Percentiles rank a stretch among this genome's conserved stretches.
Evolutionary conservation across 2,113 vertebrate genomes (phyloP).

Genomic region (Melanerpes formicivorus): DNA sequence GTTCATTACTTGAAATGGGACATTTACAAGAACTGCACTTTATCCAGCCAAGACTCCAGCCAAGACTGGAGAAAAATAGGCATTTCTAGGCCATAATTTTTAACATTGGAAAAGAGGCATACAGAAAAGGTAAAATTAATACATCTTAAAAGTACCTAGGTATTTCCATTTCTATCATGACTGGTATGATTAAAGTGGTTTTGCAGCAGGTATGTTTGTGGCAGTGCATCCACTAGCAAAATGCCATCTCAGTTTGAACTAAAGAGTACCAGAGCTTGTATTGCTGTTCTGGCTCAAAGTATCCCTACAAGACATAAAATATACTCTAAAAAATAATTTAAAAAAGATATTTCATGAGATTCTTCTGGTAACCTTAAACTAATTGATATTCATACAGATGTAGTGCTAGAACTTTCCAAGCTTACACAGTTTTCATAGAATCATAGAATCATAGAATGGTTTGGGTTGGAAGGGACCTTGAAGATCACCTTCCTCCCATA

Average conservation of each 20-base stretch:
- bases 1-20: not conserved
- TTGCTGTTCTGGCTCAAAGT: not conserved
- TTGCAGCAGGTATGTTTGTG: not conserved
- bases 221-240: not conserved
- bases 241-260: not conserved
- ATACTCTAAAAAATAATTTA: not conserved
- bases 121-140: not conserved
- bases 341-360: not conserved
- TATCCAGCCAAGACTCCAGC: not conserved
- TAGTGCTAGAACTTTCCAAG: not conserved
- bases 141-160: not conserved
- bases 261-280: not conserved
- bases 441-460: too few species aligned
- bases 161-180: not conserved
- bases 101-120: not conserved
- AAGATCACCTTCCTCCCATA: too few species aligned
- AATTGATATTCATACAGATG: accelerated
- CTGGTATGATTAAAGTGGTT: not conserved
- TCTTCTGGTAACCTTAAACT: not conserved
- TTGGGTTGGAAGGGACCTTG: too few species aligned
- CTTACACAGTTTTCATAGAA: not conserved
- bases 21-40: not conserved
- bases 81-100: not conserved
- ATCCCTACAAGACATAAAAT: not conserved
- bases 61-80: not conserved